These are phyloP conservation scores for Vulpes vulpes DNA, from an alignment of 2,113 vertebrate genomes.

Conservation along the genomic window DNA sequence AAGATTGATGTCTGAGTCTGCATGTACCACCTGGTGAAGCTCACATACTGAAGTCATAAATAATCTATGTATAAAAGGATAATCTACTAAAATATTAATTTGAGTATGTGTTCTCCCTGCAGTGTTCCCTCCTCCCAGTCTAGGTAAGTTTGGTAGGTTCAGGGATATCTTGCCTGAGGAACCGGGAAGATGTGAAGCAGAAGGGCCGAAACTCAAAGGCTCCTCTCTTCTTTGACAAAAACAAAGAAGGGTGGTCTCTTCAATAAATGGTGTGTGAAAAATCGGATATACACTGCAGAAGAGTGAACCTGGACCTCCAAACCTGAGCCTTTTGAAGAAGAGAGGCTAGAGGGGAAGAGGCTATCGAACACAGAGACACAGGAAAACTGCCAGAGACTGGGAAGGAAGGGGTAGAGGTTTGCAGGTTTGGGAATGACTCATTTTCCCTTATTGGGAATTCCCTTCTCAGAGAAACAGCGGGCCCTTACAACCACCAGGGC, in stretches of 20 bases:
- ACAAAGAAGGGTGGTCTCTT: neutral
- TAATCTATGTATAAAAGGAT: conserved; percentile 2
- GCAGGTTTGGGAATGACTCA: neutral
- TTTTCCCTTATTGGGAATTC: neutral
- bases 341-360: neutral
- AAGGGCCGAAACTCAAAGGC: neutral
- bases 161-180: neutral
- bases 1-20: conserved; percentile 14
- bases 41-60: conserved; percentile 21
- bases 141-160: neutral
- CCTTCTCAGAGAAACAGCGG: neutral
- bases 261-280: neutral
- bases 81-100: conserved; percentile 23
- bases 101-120: neutral
- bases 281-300: neutral
- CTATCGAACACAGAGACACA: neutral
- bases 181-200: neutral
- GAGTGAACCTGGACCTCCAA: neutral
- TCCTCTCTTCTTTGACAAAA: conserved; percentile 20
- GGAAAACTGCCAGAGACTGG: neutral
- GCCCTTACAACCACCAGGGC: neutral
- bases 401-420: neutral
- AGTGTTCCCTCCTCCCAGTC: neutral
- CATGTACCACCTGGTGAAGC: conserved; percentile 67
- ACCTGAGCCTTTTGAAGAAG: neutral